These are phyloP conservation scores for Sparus aurata DNA, from an alignment of 2,797 vertebrate species.

Conservation along the genomic window DNA sequence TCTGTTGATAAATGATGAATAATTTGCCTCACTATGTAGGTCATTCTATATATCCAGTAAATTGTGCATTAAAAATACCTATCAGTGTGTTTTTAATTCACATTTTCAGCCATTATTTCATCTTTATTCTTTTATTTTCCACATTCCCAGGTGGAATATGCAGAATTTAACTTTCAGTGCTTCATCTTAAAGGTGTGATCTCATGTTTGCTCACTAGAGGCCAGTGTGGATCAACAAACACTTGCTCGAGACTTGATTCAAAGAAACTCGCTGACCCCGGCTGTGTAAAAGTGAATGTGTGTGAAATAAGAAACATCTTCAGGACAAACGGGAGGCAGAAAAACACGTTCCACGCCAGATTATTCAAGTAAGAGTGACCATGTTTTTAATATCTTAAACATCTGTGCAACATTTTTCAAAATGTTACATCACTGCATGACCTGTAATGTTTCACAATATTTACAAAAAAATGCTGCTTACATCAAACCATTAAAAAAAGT, in stretches of 20 bases:
- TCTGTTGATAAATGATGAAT: no score
- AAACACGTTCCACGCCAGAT: slow-evolving; percentile 83
- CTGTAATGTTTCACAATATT: slow-evolving; percentile 97
- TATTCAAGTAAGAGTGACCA: slow-evolving; percentile 95
- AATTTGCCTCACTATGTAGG: no score
- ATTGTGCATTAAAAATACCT: background rate
- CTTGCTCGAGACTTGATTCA: background rate
- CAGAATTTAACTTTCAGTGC: background rate
- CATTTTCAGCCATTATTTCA: background rate
- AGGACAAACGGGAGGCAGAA: slow-evolving; percentile 65
- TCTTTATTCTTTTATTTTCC: background rate
- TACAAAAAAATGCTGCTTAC: slow-evolving; percentile 94
- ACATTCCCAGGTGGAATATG: background rate
- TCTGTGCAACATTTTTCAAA: slow-evolving; percentile 96
- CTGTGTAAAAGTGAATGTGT: background rate
- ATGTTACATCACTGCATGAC: slow-evolving; percentile 97
- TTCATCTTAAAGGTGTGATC: background rate
- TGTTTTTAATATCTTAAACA: slow-evolving; percentile 95
- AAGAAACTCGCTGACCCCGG: background rate
- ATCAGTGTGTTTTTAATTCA: background rate
- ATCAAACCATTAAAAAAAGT: slow-evolving; percentile 89
- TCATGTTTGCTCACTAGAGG: slow-evolving; percentile 48
- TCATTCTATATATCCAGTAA: no score
- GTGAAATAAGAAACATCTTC: background rate
- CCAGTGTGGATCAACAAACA: slow-evolving; percentile 44